Base-by-base conservation (phyloP, 2,113 vertebrate species). In the Coryphaenoides rupestris region DNA sequence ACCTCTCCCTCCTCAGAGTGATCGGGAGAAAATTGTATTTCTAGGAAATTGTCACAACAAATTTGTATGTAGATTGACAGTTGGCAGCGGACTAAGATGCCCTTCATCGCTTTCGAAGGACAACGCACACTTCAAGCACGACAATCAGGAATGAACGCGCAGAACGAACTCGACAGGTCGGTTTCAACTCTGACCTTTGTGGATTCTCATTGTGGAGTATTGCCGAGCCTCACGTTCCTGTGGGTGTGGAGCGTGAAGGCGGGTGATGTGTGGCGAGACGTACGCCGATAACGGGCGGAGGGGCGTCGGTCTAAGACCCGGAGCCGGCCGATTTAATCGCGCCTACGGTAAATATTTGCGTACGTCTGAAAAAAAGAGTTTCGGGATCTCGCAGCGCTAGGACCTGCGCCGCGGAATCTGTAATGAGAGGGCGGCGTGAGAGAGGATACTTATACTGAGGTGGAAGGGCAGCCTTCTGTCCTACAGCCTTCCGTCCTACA, bases 291-390 rank as follows among this genome's bases (percentile, higher is more conserved):
- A 77, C 64, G 55, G 46, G 68, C 68, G 40, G 63, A 57, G 54
- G 50, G 14, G 54, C 19, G 62, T n/a, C n/a, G 45, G 15, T 57
- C 60, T 67, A 73, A 76, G 62, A 77, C 65, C 73, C 47, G 19
- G 67, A 55, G 63, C 55, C 57, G 57, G 47, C 40, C 62, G 63
- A 71, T 71, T 72, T 63, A 77, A 82, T 82, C 60, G 67, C 55
- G 40, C 52, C 22, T 70, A 62, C 47, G 61, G 74, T 70, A 78
- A 78, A 74, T 78, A 82, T 75, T 81, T 81, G 70, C 73, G 71
- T 77, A 77, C 40, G 68, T 76, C 58, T 72, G 63, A 66, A 79
- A 78, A 66, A 79, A 78, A 73, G 53, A 78, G 65, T 70, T 80
- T 73, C n/a, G 74, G 49, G 19, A 47, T 24, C 21, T 21, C 54